A percentile compares a stretch with the other conserved stretches of the same genome.
Conservation (phyloP, 1,140 invertebrate genomes). For the Macrosteles quadrilineatus region DNA sequence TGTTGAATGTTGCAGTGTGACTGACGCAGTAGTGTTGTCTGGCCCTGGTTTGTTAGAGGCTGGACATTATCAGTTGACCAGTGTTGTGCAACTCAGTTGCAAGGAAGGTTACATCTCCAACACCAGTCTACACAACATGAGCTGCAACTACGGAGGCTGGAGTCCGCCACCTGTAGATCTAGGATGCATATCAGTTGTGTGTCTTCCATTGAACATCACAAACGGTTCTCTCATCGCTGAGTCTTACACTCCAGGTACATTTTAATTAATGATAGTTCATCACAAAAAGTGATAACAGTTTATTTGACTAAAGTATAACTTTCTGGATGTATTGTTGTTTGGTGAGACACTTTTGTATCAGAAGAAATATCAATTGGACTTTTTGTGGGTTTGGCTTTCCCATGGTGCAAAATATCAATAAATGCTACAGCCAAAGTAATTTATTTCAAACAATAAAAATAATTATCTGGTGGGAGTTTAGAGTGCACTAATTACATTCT, state of each 20-base stretch:
- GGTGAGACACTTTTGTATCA: no score
- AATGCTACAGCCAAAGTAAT: no score
- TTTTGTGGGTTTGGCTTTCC: no score
- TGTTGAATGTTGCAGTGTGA: neutral
- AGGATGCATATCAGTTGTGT: neutral
- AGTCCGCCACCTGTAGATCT: neutral
- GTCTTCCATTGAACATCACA: neutral
- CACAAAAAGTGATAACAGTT: no score
- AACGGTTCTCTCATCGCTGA: neutral
- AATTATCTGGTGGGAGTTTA: no score
- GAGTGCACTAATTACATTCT: no score
- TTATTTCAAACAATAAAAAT: no score
- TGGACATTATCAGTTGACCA: slow-evolving; percentile 1
- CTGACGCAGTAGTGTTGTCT: neutral
- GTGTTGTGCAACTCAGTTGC: neutral
- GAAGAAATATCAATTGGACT: no score
- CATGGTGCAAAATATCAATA: no score
- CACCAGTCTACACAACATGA: slow-evolving; percentile 15
- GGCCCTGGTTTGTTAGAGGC: neutral
- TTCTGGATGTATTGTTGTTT: no score
- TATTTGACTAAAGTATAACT: no score
- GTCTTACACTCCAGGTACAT: neutral
- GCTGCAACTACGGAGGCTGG: neutral
- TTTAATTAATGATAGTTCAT: no score
- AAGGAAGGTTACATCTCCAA: slow-evolving; percentile 32